A percentile compares a stretch with the other conserved stretches of the same genome.
Conservation (phyloP, 2,797 vertebrate species). For the Remorina albescens region DNA sequence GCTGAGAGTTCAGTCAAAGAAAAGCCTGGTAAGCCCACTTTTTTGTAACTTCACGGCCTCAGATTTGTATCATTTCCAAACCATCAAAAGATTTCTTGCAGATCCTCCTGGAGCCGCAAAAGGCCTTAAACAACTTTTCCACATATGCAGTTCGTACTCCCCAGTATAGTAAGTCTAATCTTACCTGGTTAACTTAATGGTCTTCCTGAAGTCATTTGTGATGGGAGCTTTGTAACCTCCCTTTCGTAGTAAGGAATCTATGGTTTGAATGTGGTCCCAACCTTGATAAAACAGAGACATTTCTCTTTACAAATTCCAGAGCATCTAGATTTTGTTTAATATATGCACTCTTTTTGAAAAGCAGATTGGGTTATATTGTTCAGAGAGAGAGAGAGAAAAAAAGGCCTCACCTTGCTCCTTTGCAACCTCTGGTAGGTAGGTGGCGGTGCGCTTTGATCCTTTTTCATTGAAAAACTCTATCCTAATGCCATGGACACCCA, state of each 20-base stretch:
- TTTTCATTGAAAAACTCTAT: slow-evolving; percentile 99
- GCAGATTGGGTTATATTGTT: not conserved
- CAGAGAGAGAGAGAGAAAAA: not conserved
- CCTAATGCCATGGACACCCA: slow-evolving; percentile 99
- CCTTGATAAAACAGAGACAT: slow-evolving; percentile 79
- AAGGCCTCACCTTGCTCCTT: slow-evolving; percentile 98
- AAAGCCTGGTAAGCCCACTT: not conserved
- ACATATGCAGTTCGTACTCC: not conserved
- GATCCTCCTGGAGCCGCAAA: not conserved
- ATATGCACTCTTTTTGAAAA: not conserved
- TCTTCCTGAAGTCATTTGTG: slow-evolving; percentile 99
- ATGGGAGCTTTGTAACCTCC: slow-evolving; percentile 99
- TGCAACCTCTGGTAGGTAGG: slow-evolving; percentile 99
- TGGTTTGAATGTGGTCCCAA: slow-evolving; percentile 99
- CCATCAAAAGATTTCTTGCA: not conserved
- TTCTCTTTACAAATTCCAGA: slow-evolving; percentile 15
- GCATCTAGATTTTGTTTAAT: not conserved
- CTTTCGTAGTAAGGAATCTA: slow-evolving; percentile 99
- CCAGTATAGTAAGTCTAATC: not conserved
- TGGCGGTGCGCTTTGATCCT: slow-evolving; percentile 99
- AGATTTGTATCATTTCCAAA: not conserved
- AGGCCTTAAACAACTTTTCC: not conserved
- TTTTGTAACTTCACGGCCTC: not conserved
- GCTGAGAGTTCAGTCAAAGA: not conserved
- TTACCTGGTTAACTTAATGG: slow-evolving; percentile 99